Conservation (phyloP, 2,113 vertebrate species). For the Paramormyrops kingsleyae region DNA sequence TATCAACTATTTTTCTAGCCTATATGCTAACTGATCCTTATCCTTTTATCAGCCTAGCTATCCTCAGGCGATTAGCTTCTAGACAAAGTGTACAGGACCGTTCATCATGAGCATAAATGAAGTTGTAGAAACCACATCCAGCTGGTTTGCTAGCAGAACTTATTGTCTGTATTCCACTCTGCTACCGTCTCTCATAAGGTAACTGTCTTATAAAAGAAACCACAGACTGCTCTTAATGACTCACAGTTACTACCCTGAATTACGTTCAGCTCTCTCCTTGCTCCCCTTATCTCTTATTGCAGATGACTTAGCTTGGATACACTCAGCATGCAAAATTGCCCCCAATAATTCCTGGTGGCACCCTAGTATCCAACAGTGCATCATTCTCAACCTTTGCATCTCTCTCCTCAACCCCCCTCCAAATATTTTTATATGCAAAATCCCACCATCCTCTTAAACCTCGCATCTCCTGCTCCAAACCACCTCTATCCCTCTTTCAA, state of each 20-base stretch:
- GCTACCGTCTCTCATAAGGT: not conserved
- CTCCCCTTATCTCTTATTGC: not conserved
- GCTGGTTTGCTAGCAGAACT: not conserved
- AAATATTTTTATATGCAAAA: not conserved
- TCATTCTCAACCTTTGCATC: not conserved
- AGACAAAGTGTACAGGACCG: not conserved
- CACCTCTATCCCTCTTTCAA: not conserved
- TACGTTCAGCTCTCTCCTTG: not conserved
- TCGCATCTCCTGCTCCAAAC: not conserved
- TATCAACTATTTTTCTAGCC: not conserved
- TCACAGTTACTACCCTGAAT: not conserved
- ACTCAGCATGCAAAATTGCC: not conserved
- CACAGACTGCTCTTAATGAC: not conserved
- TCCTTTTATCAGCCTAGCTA: not conserved
- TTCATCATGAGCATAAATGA: not conserved
- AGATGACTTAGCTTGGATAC: not conserved
- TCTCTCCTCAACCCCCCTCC: not conserved
- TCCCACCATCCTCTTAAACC: not conserved
- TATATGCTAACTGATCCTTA: not conserved
- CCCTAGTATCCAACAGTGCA: not conserved
- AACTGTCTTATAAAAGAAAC: not conserved
- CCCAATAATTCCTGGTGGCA: not conserved
- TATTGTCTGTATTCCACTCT: not conserved
- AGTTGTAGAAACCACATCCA: not conserved
- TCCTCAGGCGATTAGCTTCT: not conserved